phyloP scores from a whole-genome alignment of 1,140 invertebrate species.

The Pantala flavescens region DNA sequence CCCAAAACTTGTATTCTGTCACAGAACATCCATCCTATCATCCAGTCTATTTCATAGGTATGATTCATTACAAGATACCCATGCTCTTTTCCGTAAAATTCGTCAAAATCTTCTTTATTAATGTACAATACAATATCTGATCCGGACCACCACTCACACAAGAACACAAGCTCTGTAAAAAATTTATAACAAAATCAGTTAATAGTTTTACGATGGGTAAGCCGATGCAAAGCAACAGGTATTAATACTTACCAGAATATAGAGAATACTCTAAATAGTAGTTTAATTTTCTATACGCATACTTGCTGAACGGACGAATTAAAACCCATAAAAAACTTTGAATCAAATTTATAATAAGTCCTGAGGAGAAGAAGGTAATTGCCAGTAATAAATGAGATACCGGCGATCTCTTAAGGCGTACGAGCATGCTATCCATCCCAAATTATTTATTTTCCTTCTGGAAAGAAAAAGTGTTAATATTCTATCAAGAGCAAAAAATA shows the following conservation, averaged over 20 bases:
- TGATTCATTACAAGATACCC: constrained; percentile 89
- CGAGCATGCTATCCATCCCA: background rate
- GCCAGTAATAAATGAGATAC: constrained; percentile 68
- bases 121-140: constrained; percentile 61
- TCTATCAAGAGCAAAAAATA: too few relatives aligned
- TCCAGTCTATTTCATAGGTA: constrained; percentile 90
- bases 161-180: constrained; percentile 75
- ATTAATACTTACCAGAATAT: constrained; percentile 79
- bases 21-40: constrained; percentile 77
- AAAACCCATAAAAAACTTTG: constrained; percentile 66
- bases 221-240: background rate
- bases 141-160: constrained; percentile 87
- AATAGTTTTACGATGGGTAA: background rate
- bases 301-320: constrained; percentile 61
- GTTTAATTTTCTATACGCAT: constrained; percentile 77
- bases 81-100: constrained; percentile 79
- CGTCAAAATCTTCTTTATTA: constrained; percentile 64
- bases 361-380: constrained; percentile 82
- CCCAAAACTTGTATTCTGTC: constrained; percentile 67
- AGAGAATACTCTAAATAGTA: constrained; percentile 83
- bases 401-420: constrained; percentile 44
- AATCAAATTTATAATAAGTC: constrained; percentile 72
- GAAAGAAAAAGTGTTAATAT: background rate
- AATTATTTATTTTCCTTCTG: background rate
- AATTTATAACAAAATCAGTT: constrained; percentile 22